Conservation (phyloP, 2,113 vertebrate genomes). For the Chroicocephalus ridibundus region DNA sequence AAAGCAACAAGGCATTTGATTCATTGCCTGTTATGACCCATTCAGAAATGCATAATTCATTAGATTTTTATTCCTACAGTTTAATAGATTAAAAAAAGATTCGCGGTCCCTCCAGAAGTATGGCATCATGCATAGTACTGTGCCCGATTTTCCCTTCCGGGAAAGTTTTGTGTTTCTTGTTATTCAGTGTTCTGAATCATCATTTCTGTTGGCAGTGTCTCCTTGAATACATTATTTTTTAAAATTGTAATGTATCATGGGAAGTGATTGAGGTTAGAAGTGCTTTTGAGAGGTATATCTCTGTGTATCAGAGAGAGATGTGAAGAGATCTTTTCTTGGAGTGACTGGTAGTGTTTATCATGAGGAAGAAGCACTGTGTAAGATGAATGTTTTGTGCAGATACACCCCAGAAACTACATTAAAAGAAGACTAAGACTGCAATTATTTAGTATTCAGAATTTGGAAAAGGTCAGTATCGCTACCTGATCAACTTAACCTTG, state of each 20-base stretch:
- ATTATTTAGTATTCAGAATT: not conserved
- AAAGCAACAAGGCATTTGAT: not conserved
- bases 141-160: not conserved
- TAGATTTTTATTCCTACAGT: not conserved
- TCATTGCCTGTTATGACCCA: not conserved
- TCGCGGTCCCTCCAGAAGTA: not conserved
- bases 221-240: not conserved
- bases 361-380: not conserved
- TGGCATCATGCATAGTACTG: not conserved
- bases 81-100: not conserved
- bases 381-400: not conserved
- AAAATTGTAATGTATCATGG: not conserved
- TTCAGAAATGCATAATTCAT: not conserved
- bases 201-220: not conserved
- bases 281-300: not conserved
- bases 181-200: not conserved
- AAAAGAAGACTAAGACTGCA: not conserved
- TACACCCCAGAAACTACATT: not conserved
- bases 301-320: not conserved
- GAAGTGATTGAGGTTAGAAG: not conserved
- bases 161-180: not conserved
- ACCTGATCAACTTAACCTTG: not conserved
- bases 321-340: not conserved
- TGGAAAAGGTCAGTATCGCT: not conserved
- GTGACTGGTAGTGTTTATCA: not conserved